Evolutionary conservation across 1,140 invertebrate genomes (phyloP).

Genomic region (Solen grandis): DNA sequence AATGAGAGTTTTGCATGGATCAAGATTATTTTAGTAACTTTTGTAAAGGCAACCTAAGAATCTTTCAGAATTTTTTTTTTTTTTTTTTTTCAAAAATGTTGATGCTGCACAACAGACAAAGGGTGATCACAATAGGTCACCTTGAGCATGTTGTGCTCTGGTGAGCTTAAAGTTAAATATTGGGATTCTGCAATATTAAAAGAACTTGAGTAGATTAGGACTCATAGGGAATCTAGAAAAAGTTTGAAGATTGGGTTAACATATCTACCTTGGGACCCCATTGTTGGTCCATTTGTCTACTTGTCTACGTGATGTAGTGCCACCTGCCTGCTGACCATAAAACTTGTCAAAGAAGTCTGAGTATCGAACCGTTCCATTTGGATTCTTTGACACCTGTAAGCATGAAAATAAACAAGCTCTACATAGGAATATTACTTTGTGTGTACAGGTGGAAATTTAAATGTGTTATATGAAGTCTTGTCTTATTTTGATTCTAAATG

Average conservation of each 20-base stretch:
- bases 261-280: constrained; percentile 42
- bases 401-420: too few species aligned
- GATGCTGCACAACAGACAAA: too few species aligned
- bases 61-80: not conserved
- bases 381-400: constrained; percentile 68
- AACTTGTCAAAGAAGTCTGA: constrained; percentile 77
- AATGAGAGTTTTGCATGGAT: not conserved
- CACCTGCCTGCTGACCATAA: not conserved
- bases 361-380: constrained; percentile 72
- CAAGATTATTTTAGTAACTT: too few species aligned
- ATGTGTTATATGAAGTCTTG: too few species aligned
- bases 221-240: too few species aligned
- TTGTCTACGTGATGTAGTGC: constrained; percentile 1
- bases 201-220: not conserved
- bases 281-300: too few species aligned
- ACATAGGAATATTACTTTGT: too few species aligned
- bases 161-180: not conserved
- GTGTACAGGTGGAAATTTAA: too few species aligned
- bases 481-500: too few species aligned
- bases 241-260: not conserved
- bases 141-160: not conserved
- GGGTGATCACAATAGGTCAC: too few species aligned
- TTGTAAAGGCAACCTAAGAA: too few species aligned
- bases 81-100: too few species aligned
- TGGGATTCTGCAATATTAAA: not conserved